Evolutionary conservation across 1,140 invertebrate genomes (phyloP).

Genomic region (Phortica variegata): DNA sequence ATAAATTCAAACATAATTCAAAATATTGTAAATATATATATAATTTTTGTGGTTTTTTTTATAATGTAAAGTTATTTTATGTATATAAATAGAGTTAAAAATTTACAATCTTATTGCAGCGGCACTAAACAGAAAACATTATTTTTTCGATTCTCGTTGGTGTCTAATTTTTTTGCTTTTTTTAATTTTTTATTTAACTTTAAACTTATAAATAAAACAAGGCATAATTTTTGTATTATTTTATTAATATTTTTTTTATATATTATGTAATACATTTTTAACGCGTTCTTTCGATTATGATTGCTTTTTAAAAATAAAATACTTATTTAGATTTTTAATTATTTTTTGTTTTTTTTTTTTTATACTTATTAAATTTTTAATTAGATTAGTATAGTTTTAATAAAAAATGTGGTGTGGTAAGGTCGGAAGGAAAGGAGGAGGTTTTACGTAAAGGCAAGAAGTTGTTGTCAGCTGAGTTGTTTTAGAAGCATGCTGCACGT

Average conservation of each 20-base stretch:
- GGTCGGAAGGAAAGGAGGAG: too few species aligned
- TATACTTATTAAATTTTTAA: slow-evolving; percentile 31
- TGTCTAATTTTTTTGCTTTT: slow-evolving; percentile 4
- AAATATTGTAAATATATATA: too few species aligned
- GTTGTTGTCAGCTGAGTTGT: slow-evolving; percentile 9
- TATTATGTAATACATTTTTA: slow-evolving; percentile 50
- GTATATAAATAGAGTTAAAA: slow-evolving; percentile 44
- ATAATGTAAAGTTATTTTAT: too few species aligned
- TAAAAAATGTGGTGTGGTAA: slow-evolving; percentile 28
- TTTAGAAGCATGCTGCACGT: neutral
- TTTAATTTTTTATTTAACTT: slow-evolving; percentile 29
- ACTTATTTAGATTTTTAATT: slow-evolving; percentile 33
- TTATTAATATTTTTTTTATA: slow-evolving; percentile 31
- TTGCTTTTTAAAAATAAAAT: slow-evolving; percentile 44
- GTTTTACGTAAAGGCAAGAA: slow-evolving; percentile 43
- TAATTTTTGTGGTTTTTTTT: too few species aligned
- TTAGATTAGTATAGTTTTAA: slow-evolving; percentile 43
- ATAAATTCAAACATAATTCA: too few species aligned
- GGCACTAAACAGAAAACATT: slow-evolving; percentile 27
- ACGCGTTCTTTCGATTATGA: slow-evolving; percentile 30
- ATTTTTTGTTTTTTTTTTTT: slow-evolving; percentile 1
- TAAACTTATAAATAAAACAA: slow-evolving; percentile 53
- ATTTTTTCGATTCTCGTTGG: slow-evolving; percentile 10
- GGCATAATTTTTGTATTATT: slow-evolving; percentile 28
- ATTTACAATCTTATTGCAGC: slow-evolving; percentile 54